phyloP scores from a whole-genome alignment of 2,888 invertebrate species.

The Euplagia quadripunctaria region DNA sequence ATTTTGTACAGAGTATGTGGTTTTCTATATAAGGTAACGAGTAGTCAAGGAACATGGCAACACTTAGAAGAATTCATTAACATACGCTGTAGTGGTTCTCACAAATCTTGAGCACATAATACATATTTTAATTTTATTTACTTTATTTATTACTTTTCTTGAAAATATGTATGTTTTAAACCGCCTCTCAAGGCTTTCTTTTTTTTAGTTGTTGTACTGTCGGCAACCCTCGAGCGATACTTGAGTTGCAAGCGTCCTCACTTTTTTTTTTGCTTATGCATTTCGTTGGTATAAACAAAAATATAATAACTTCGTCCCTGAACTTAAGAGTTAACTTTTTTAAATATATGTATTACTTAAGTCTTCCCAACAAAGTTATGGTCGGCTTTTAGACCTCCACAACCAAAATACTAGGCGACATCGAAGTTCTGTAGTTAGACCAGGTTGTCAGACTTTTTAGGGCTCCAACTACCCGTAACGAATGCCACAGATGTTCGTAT shows the following conservation, averaged over 20 bases:
- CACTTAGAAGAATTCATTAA: conserved; percentile 2
- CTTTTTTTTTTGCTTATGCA: no score
- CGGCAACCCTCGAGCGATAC: neutral
- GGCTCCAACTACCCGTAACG: no score
- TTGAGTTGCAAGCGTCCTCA: neutral
- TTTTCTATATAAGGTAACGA: neutral
- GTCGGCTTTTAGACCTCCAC: no score
- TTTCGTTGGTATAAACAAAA: no score
- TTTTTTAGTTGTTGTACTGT: neutral
- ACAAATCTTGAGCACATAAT: neutral
- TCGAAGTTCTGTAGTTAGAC: no score
- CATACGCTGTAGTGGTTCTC: neutral
- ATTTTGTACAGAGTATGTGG: neutral
- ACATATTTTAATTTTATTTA: neutral
- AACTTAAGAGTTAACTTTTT: no score
- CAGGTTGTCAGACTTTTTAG: no score
- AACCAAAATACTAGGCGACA: no score
- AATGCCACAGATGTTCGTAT: no score
- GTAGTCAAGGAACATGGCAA: neutral
- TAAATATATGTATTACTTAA: no score
- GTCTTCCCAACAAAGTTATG: no score
- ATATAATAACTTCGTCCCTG: no score
- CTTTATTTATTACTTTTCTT: conserved; percentile 1
- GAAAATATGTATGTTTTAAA: neutral
- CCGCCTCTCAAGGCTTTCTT: neutral